A percentile compares a stretch with the other conserved stretches of the same genome.
Evolutionary conservation across 2,113 vertebrate species (phyloP).

Genomic region (Callaeas wilsoni): DNA sequence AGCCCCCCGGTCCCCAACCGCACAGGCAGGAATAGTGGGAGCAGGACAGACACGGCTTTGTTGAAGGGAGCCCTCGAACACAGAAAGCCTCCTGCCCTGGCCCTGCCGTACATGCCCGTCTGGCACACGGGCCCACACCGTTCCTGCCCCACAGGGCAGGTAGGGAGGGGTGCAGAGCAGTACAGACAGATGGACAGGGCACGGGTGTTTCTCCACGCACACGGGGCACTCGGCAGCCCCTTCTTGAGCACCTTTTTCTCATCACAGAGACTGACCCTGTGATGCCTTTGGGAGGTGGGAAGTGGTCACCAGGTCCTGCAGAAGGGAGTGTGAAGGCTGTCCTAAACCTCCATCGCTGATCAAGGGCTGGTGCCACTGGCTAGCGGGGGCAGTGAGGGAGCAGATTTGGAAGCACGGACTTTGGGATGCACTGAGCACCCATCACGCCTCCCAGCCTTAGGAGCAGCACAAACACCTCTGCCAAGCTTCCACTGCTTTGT

Average conservation of each 20-base stretch:
- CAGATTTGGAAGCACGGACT: not conserved
- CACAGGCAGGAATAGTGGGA: not conserved
- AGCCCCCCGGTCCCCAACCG: not conserved
- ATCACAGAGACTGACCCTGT: not conserved
- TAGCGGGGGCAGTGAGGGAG: not conserved
- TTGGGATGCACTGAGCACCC: not conserved
- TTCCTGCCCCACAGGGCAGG: not conserved
- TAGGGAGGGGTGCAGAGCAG: not conserved
- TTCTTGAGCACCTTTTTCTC: not conserved
- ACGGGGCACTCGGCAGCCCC: rapidly evolving
- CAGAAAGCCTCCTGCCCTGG: not conserved
- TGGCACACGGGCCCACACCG: rapidly evolving
- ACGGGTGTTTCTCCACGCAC: not conserved
- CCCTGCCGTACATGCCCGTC: not conserved
- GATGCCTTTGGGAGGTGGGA: not conserved
- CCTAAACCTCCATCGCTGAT: rapidly evolving
- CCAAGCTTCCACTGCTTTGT: not conserved
- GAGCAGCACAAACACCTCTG: not conserved
- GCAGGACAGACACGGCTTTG: constrained; percentile 15
- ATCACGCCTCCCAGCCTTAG: rapidly evolving
- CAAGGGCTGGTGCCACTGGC: not conserved
- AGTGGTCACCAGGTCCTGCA: not conserved
- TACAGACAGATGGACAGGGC: rapidly evolving
- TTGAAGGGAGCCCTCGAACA: not conserved
- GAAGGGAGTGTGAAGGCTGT: not conserved